phyloP scores from a whole-genome alignment of 2,113 vertebrate genomes.

The Phainopepla nitens region DNA sequence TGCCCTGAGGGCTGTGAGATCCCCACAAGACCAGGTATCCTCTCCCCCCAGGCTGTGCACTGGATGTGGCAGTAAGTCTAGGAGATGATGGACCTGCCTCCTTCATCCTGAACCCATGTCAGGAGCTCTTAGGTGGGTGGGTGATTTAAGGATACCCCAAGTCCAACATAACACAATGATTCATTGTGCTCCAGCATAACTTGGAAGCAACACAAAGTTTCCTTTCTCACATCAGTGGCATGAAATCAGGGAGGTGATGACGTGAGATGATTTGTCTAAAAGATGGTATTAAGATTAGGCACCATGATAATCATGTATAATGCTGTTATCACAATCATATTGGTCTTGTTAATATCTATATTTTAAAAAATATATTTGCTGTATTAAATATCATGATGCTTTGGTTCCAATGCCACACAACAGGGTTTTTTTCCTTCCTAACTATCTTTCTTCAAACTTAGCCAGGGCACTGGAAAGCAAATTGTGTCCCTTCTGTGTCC shows the following conservation, averaged over 20 bases:
- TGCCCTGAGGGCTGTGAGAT: neutral
- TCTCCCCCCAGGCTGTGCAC: rapidly evolving
- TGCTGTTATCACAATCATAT: neutral
- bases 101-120: neutral
- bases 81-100: neutral
- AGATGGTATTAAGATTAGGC: neutral
- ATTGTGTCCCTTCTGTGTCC: neutral
- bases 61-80: neutral
- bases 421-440: neutral
- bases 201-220: neutral
- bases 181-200: neutral
- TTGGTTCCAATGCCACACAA: neutral
- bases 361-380: neutral
- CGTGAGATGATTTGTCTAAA: neutral
- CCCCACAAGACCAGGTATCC: rapidly evolving
- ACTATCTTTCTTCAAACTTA: neutral
- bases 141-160: neutral
- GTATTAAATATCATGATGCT: neutral
- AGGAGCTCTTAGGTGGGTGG: neutral
- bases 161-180: neutral
- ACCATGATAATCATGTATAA: neutral
- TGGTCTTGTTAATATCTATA: neutral
- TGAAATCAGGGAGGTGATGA: neutral
- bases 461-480: neutral
- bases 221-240: neutral